Base-by-base conservation (phyloP, 2,888 invertebrate species). In the Cosmia pyralina region DNA sequence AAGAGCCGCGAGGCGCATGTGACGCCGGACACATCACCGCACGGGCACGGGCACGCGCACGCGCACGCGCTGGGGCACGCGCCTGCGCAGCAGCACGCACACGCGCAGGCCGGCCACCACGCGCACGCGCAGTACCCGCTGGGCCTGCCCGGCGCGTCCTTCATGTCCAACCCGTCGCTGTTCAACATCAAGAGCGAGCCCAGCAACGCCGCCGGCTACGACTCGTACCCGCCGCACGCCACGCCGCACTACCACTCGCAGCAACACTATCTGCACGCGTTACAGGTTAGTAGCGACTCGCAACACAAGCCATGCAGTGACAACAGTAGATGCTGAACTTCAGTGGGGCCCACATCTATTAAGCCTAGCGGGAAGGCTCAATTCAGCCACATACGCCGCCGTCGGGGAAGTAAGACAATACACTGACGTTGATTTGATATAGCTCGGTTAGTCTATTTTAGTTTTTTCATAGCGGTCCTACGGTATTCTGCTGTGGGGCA, bases 201-300 rank as follows among this genome's bases (percentile, higher is more conserved):
- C 72, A 91, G 89, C 87, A 90, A 91, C 72, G 87, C 92, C 78
- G 79, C 86, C 79, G 87, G 88, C 69, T 94, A 93, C 89, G 94
- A 93, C 82, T 88, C 87, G 52, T 94, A 93, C 89, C 82, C 91
- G 71, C 85, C 91, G 78, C 92, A 93, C 88, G 86, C 92, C 75
- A 82, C 83, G 63, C 84, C 84, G 74, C 94, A 92, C 85, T 94
- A 93, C 89, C 95, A 94, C 92, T 93, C 92, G 74, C 97, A 97
- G 83, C 96, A 94, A 71, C 97, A 97, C 87, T 97, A 97, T 88
- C 91, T 97, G 82, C 97, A 97, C 88, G 96, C 97, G 46, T 92
- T 97, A 79, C 95, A 95, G 92, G 94, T 95, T 28, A 41, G 69
- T 69, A 69, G 6, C 38, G 11, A 68, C 28, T n/a, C 8, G 8